Conservation (phyloP, 2,113 vertebrate species). For the Dissostichus mawsoni region DNA sequence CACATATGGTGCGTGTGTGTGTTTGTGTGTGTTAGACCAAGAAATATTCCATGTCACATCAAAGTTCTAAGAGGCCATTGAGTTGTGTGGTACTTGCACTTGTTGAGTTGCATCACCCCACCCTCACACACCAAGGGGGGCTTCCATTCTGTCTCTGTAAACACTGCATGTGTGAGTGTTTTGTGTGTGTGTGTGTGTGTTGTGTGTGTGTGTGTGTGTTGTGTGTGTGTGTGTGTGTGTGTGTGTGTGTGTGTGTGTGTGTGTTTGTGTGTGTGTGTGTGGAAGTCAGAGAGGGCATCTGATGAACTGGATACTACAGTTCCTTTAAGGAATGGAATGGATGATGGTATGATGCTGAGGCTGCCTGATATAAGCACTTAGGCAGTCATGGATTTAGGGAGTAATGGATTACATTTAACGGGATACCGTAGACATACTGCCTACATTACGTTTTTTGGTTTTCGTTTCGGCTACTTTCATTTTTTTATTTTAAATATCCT, state of each 20-base stretch:
- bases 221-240: too few species aligned
- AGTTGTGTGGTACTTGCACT: conserved; percentile 8
- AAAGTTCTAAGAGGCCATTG: not conserved
- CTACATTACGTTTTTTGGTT: too few species aligned
- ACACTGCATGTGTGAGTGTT: not conserved
- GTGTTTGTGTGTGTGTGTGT: not conserved
- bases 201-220: too few species aligned
- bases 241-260: too few species aligned
- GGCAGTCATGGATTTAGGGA: too few species aligned
- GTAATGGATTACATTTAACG: too few species aligned
- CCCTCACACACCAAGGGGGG: not conserved
- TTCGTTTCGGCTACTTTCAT: too few species aligned
- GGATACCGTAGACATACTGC: too few species aligned
- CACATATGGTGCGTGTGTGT: conserved; percentile 15
- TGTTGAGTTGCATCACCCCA: not conserved
- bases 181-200: too few species aligned
- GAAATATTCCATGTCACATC: conserved; percentile 3
- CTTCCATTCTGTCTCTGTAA: conserved; percentile 10
- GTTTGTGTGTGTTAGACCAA: conserved; percentile 13
- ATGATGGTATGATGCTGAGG: not conserved
- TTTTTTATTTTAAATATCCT: too few species aligned
- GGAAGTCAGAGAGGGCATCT: conserved; percentile 15
- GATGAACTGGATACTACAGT: not conserved
- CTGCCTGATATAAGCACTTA: too few species aligned
- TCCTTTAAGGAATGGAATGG: not conserved